phyloP scores from a whole-genome alignment of 2,888 invertebrate genomes.

The Lasioglossum figueresi region DNA sequence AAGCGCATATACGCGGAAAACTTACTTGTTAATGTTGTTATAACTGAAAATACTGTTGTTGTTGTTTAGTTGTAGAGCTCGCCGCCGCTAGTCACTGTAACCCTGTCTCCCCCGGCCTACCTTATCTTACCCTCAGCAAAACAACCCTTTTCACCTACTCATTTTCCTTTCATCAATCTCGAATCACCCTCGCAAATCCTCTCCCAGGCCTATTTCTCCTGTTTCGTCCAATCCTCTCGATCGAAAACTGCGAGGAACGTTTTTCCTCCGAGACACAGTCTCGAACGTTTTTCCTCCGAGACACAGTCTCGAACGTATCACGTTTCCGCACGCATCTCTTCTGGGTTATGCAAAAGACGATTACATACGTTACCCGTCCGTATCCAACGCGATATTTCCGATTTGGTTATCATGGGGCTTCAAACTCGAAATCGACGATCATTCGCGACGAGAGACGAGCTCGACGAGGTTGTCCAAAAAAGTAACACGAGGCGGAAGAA shows the following conservation, averaged over 20 bases:
- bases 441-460: neutral
- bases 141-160: neutral
- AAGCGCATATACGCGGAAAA: slow-evolving; percentile 69
- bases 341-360: slow-evolving; percentile 43
- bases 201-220: neutral
- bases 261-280: slow-evolving; percentile 13
- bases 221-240: slow-evolving; percentile 15
- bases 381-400: slow-evolving; percentile 32
- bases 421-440: slow-evolving; percentile 1
- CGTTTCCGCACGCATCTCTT: slow-evolving; percentile 31
- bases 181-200: neutral
- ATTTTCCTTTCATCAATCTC: neutral
- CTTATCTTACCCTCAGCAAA: slow-evolving; percentile 5
- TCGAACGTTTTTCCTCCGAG: slow-evolving; percentile 15
- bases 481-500: neutral
- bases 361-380: slow-evolving; percentile 29
- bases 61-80: slow-evolving; percentile 84
- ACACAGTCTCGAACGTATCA: slow-evolving; percentile 24
- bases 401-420: slow-evolving; percentile 12
- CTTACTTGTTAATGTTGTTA: slow-evolving; percentile 84
- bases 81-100: slow-evolving; percentile 84
- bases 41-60: slow-evolving; percentile 84
- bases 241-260: slow-evolving; percentile 38
- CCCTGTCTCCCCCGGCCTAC: slow-evolving; percentile 38
- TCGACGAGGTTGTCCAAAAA: neutral